Conservation (phyloP, 35 echinoderm and acorn worm species). For the Apostichopus californicus region DNA sequence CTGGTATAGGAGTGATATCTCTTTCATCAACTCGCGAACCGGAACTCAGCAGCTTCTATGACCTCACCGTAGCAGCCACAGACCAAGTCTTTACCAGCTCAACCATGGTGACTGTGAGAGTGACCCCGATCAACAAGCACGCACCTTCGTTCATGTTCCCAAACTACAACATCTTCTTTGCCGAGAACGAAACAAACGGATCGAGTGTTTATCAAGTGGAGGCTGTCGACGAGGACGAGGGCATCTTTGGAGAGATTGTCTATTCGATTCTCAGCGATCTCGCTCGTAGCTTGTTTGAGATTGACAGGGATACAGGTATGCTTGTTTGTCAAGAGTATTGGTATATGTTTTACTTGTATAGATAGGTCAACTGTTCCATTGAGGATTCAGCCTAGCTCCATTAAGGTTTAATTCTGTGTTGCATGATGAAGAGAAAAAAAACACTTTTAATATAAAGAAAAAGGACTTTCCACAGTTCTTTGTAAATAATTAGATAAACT, state of each 20-base stretch:
- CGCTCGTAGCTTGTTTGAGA: conserved; percentile 72
- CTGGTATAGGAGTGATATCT: conserved; percentile 74
- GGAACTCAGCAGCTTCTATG: conserved; percentile 58
- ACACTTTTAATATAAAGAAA: too few relatives aligned
- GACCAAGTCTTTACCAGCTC: conserved; percentile 97
- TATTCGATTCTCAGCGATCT: conserved; percentile 86
- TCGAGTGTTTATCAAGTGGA: conserved; percentile 70
- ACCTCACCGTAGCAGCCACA: conserved; percentile 84
- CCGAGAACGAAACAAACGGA: conserved; percentile 81
- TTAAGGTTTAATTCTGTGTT: too few relatives aligned
- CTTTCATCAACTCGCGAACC: conserved; percentile 79
- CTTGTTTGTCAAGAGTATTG: neutral
- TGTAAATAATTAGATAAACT: too few relatives aligned
- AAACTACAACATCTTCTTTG: conserved; percentile 76
- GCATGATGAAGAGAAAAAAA: too few relatives aligned
- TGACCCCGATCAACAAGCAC: conserved; percentile 75
- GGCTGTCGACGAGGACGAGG: conserved; percentile 81
- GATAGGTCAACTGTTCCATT: too few relatives aligned
- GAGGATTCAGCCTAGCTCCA: too few relatives aligned
- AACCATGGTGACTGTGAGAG: conserved; percentile 62
- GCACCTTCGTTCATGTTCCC: conserved; percentile 74
- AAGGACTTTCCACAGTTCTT: too few relatives aligned
- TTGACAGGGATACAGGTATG: conserved; percentile 77
- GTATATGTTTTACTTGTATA: neutral
- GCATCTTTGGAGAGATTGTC: conserved; percentile 65